Evolutionary conservation across 2,888 invertebrate species (phyloP).

Genomic region (Drosophila basisetae): DNA sequence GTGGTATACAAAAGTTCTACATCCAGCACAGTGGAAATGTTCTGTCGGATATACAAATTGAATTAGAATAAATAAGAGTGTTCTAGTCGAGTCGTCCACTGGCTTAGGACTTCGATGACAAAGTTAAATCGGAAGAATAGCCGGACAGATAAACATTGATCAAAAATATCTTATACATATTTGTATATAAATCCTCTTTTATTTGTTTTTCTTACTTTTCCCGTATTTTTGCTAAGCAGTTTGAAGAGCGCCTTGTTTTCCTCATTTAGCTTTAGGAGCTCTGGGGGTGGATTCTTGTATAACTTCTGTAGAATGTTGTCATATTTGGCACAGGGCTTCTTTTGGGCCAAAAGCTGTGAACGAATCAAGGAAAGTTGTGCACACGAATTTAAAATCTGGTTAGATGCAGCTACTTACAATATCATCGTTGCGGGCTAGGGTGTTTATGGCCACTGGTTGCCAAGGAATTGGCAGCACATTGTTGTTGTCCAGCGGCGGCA

Average conservation of each 20-base stretch:
- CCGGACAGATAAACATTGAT: background rate
- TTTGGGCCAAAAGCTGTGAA: slow-evolving; percentile 84
- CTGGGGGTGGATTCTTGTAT: slow-evolving; percentile 86
- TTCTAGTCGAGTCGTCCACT: background rate
- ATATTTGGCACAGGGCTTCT: slow-evolving; percentile 87
- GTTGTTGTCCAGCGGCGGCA: slow-evolving; percentile 84
- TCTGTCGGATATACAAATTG: slow-evolving; percentile 66
- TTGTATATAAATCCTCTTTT: background rate
- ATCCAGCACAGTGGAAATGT: slow-evolving; percentile 87
- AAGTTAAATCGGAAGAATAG: background rate
- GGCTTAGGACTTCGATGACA: background rate
- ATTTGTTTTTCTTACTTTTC: slow-evolving; percentile 78
- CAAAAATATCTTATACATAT: background rate
- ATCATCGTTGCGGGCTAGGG: slow-evolving; percentile 89
- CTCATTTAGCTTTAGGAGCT: slow-evolving; percentile 86
- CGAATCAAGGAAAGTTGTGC: background rate
- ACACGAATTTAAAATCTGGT: background rate
- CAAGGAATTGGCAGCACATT: slow-evolving; percentile 87
- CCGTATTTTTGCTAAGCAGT: slow-evolving; percentile 87
- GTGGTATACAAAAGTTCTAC: slow-evolving; percentile 91
- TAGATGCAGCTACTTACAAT: slow-evolving; percentile 86
- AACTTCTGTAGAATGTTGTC: slow-evolving; percentile 86
- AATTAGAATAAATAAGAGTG: background rate
- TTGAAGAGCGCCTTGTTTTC: slow-evolving; percentile 88
- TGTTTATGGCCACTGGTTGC: slow-evolving; percentile 95